Evolutionary conservation across 2,113 vertebrate genomes (phyloP).

Genomic region (Odobenus rosmarus): DNA sequence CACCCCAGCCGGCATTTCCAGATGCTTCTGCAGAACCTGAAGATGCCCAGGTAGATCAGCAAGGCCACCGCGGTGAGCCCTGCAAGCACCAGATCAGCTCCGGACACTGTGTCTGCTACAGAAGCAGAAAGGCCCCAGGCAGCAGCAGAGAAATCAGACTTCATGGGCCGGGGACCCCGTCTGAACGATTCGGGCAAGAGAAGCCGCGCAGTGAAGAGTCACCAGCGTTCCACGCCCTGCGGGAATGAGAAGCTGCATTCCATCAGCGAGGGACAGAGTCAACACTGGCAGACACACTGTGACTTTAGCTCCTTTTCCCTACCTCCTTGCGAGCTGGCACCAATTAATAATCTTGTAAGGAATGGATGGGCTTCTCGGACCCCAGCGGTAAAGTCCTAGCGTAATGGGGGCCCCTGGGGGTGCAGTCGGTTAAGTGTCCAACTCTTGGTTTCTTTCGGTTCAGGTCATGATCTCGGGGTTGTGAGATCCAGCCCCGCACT

Average conservation of each 20-base stretch:
- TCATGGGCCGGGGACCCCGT: not conserved
- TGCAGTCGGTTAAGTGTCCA: too few species aligned
- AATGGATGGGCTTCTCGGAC: not conserved
- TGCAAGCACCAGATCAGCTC: accelerated
- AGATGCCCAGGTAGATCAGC: accelerated
- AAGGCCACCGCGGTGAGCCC: accelerated
- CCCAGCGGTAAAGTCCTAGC: not conserved
- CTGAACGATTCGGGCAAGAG: accelerated
- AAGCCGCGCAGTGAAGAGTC: accelerated
- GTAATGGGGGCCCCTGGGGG: too few species aligned
- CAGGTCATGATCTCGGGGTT: not conserved
- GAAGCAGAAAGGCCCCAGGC: too few species aligned
- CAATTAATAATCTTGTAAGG: too few species aligned
- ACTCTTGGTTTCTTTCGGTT: not conserved
- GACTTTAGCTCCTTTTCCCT: accelerated
- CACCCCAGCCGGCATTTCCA: accelerated
- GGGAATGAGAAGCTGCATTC: too few species aligned
- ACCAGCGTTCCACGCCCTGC: too few species aligned
- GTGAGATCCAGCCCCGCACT: not conserved
- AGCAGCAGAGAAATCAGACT: not conserved
- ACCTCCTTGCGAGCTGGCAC: accelerated
- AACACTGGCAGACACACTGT: accelerated
- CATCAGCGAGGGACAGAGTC: accelerated
- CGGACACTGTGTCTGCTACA: accelerated
- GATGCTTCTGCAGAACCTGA: accelerated